A percentile compares a stretch with the other conserved stretches of the same genome.
Evolutionary conservation across 2,888 invertebrate genomes (phyloP).

Genomic region (Ophion obscuratus): DNA sequence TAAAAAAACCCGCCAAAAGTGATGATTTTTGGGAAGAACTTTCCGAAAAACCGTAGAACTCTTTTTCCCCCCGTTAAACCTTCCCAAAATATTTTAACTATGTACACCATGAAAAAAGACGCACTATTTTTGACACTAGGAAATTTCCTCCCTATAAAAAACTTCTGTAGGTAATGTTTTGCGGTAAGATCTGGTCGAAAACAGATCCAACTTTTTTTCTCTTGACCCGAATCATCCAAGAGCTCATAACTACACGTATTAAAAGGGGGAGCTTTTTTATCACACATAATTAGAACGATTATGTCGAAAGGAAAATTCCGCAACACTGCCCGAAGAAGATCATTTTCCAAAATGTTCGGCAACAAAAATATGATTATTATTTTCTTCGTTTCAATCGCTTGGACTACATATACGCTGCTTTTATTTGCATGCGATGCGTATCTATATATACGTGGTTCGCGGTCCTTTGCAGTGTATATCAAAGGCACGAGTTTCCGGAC

Average conservation of each 20-base stretch:
- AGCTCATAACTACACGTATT: not conserved
- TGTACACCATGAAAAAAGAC: too few species aligned
- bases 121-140: too few species aligned
- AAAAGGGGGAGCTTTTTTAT: not conserved
- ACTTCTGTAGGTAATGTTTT: too few species aligned
- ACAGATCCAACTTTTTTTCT: too few species aligned
- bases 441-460: conserved; percentile 1
- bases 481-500: conserved; percentile 45
- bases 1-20: too few species aligned
- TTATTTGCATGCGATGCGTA: not conserved
- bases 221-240: not conserved
- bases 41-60: too few species aligned
- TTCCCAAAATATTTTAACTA: too few species aligned
- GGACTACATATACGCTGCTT: not conserved
- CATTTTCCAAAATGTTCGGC: not conserved
- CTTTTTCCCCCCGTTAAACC: too few species aligned
- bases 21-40: too few species aligned
- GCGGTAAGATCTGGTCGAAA: too few species aligned
- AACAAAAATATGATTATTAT: not conserved
- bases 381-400: not conserved
- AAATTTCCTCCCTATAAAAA: too few species aligned
- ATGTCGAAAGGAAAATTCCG: not conserved
- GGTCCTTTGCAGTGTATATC: not conserved
- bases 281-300: not conserved
- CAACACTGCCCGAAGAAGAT: not conserved